Conservation (phyloP, 1,140 invertebrate genomes). For the Caerostris extrusa region DNA sequence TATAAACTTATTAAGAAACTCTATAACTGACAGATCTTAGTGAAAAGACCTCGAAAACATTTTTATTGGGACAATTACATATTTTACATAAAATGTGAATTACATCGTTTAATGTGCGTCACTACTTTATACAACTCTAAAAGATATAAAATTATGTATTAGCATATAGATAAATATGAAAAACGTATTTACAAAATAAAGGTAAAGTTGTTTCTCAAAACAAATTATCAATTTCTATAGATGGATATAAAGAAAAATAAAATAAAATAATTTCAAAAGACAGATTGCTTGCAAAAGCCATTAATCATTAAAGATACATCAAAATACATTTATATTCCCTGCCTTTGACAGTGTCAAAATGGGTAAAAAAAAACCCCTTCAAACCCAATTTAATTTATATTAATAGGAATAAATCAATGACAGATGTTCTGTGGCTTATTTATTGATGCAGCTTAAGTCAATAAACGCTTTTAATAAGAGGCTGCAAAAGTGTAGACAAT, state of each 20-base stretch:
- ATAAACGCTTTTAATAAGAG: background rate
- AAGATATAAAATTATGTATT: no score
- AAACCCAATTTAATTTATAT: background rate
- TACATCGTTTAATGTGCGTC: no score
- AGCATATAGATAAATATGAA: no score
- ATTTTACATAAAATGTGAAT: no score
- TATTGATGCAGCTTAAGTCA: background rate
- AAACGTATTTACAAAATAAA: no score
- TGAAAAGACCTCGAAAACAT: no score
- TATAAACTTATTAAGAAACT: background rate
- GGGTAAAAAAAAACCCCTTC: background rate
- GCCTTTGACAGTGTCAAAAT: background rate
- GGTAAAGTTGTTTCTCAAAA: no score
- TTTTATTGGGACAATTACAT: no score
- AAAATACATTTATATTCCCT: background rate
- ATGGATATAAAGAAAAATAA: no score
- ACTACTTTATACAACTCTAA: no score
- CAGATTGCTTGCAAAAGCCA: background rate
- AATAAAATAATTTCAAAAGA: no score
- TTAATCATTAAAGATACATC: background rate
- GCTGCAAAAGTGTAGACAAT: background rate
- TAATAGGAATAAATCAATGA: slow-evolving; percentile 34
- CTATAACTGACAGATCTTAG: background rate
- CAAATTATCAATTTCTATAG: no score
- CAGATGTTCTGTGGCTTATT: slow-evolving; percentile 1